Base-by-base conservation (phyloP, 2,888 invertebrate genomes). In the Orthonevra nobilis region DNA sequence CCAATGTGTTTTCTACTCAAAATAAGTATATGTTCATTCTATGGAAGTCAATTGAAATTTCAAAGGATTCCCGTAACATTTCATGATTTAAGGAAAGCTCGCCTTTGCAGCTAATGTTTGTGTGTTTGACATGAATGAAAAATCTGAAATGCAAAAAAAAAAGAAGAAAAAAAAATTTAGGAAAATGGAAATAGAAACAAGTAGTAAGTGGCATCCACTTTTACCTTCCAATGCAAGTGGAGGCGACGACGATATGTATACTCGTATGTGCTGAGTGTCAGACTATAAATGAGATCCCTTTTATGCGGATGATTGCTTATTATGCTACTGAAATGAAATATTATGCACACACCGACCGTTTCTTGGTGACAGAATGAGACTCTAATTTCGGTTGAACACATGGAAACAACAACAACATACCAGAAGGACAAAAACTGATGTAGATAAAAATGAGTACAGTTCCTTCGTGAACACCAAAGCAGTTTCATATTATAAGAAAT, bases 301-400 rank as follows among this genome's bases (percentile, higher is more conserved):
- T 79, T 79, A 61, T 79, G 61, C 19, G 66, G 48, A 66, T 79
- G 73, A 79, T 79, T 79, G 60, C 77, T 73, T 79, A 79, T 77
- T 77, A 77, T 77, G 52, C 58, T 70, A 44, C 70, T 64, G 38
- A 60, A 64, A 77, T 70, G 63, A 64, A 64, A 70, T 64, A 58
- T 58, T 66, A 74, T 74, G 68, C 54, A 69, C 46, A 34, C 36
- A 42, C 23, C 23, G 0, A n/a, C n/a, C n/a, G n/a, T n/a, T n/a
- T n/a, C n/a, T n/a, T n/a, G n/a, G n/a, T n/a, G n/a, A n/a, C n/a
- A n/a, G n/a, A n/a, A n/a, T n/a, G n/a, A n/a, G n/a, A 70, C 75
- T 70, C 69, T 74, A 54, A 69, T 74, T 60, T 60, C 42, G 40
- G 40, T 56, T 68, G 58, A 54, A 46, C 46, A 3, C 26, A 52